phyloP scores from a whole-genome alignment of 2,888 invertebrate genomes.

The Epistrophe grossulariae region DNA sequence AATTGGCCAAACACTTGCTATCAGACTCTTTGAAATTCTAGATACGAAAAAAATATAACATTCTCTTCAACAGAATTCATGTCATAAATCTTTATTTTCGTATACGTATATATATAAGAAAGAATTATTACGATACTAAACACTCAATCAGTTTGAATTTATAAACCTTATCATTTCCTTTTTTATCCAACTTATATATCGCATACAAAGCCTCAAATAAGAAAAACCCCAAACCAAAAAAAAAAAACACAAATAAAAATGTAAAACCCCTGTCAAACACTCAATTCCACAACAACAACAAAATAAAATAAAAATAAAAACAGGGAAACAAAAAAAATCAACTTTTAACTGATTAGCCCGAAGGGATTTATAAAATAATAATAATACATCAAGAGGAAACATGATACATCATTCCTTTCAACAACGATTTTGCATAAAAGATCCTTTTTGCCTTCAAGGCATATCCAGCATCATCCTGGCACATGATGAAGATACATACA shows the following conservation, averaged over 20 bases:
- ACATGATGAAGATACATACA: slow-evolving; percentile 25
- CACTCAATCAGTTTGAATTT: slow-evolving; percentile 28
- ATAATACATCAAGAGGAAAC: slow-evolving; percentile 29
- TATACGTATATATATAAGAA: neutral
- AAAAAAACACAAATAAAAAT: slow-evolving; percentile 52
- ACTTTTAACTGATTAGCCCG: slow-evolving; percentile 59
- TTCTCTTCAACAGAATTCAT: neutral
- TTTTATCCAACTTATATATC: neutral
- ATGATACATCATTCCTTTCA: slow-evolving; percentile 50
- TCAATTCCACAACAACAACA: slow-evolving; percentile 46
- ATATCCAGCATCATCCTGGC: neutral
- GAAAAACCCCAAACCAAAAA: slow-evolving; percentile 37
- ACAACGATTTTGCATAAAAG: slow-evolving; percentile 31
- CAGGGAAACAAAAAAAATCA: slow-evolving; percentile 42
- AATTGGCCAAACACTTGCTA: too few relatives aligned
- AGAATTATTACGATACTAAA: slow-evolving; percentile 5
- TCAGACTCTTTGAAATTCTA: too few relatives aligned
- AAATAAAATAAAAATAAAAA: slow-evolving; percentile 5
- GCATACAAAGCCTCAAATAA: slow-evolving; percentile 17
- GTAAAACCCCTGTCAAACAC: slow-evolving; percentile 55
- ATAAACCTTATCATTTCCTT: neutral
- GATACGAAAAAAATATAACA: neutral
- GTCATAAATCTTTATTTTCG: slow-evolving; percentile 2
- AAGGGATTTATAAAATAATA: slow-evolving; percentile 44
- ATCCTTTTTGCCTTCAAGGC: neutral